Base-by-base conservation (phyloP, 2,888 invertebrate genomes). In the Parochlus steinenii region DNA sequence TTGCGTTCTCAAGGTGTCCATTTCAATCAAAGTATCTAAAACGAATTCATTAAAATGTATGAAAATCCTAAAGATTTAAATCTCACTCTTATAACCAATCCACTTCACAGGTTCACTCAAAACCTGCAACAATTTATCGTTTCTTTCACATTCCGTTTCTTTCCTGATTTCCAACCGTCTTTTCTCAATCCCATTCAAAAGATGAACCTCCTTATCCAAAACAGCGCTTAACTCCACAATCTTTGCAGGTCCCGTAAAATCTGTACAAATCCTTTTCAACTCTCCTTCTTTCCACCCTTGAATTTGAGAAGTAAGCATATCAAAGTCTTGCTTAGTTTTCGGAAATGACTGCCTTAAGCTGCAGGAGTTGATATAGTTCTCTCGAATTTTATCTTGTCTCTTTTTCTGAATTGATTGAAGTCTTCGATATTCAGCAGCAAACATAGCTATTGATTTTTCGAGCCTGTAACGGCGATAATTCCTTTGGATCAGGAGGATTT, bases 1-100 rank as follows among this genome's bases (percentile, higher is more conserved):
- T 48, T 86, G 81, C 14, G 77, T 79, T 52, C 77, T 78, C 33
- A 81, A 52, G 1, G 86, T 79, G 45, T 87, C 80, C 77, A 90
- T 76, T 43, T 76, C 69, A 12, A 86, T 69, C 22, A 70, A 51
- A 40, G 60, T 44, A 45, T 62, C 57, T 53, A n/a, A 11, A 32
- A 7, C 11, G 34, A 20, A 24, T 11, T 36, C 20, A 33, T 25
- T 25, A 10, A 2, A 11, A 10, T 14, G 12, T 28, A 4, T 28
- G 28, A n/a, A 6, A 14, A 11, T 24, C 5, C 12, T 11, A n/a
- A n/a, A n/a, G n/a, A 5, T 10, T 25, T 7, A 6, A n/a, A 5
- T 22, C 22, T 62, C 64, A 14, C 75, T 76, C 48, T 78, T 77
- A 45, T 72, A 72, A 20, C 76, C 74, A 40, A 68, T 67, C 80